Evolutionary conservation across 2,888 invertebrate species (phyloP).

Genomic region (Harpagoxenus sublaevis): DNA sequence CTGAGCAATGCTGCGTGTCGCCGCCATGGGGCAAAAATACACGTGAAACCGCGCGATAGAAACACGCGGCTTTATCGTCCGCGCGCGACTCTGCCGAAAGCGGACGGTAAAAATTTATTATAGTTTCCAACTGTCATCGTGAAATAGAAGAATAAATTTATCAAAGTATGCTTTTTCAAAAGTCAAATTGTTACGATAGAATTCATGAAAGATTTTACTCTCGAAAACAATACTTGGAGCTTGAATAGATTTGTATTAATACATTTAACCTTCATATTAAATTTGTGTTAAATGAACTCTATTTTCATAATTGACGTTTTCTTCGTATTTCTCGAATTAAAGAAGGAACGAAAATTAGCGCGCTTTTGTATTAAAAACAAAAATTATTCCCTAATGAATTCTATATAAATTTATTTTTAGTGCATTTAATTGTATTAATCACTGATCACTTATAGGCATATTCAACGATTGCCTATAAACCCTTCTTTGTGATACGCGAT

Average conservation of each 20-base stretch:
- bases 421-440: too few species aligned
- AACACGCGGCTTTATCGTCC: conserved; percentile 27
- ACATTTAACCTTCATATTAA: not conserved
- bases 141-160: not conserved
- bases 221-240: not conserved
- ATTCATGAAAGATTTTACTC: not conserved
- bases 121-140: not conserved
- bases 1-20: conserved; percentile 75
- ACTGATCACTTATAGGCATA: not conserved
- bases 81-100: conserved; percentile 32
- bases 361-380: not conserved
- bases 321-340: not conserved
- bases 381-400: not conserved
- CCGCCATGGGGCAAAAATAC: conserved; percentile 73
- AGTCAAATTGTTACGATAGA: not conserved
- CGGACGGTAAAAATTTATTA: conserved; percentile 13
- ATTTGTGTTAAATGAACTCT: not conserved
- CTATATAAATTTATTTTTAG: not conserved
- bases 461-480: not conserved
- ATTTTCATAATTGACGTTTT: not conserved
- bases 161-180: not conserved
- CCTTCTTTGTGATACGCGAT: conserved; percentile 3
- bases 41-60: conserved; percentile 62
- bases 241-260: not conserved
- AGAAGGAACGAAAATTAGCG: not conserved